phyloP scores from a whole-genome alignment of 2,797 vertebrate species.

The Anguilla obscura region DNA sequence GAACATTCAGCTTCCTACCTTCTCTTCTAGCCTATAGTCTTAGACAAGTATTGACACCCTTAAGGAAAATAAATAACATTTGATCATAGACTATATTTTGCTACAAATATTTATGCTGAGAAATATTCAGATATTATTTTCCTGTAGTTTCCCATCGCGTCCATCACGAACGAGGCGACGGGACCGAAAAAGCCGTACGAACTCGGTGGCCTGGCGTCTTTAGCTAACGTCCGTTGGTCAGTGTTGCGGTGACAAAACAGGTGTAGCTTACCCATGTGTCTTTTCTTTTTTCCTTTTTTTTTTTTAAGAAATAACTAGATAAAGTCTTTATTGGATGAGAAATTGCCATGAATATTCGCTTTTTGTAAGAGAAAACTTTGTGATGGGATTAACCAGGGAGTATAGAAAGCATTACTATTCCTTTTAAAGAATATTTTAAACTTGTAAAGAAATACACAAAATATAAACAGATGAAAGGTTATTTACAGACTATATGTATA shows the following conservation, averaged over 20 bases:
- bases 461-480: conserved; percentile 69
- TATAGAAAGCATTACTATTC: conserved; percentile 75
- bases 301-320: not conserved
- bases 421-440: conserved; percentile 59
- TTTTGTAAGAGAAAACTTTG: conserved; percentile 35
- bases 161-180: not conserved
- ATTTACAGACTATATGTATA: conserved; percentile 78
- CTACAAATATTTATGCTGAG: conserved; percentile 22
- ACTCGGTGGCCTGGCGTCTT: not conserved
- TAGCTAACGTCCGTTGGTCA: not conserved
- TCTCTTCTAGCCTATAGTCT: conserved; percentile 24
- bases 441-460: conserved; percentile 53
- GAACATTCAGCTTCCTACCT: not conserved
- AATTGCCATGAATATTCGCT: conserved; percentile 10
- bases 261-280: not conserved
- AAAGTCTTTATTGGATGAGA: not conserved
- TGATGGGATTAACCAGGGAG: conserved; percentile 59
- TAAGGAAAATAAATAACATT: not conserved
- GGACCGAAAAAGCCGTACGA: not conserved
- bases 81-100: conserved; percentile 34
- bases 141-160: conserved; percentile 14
- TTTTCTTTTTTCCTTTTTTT: not conserved
- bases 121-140: conserved; percentile 8
- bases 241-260: not conserved
- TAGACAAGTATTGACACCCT: not conserved